Conservation (phyloP, 2,888 invertebrate species). For the Tenodera sinensis region DNA sequence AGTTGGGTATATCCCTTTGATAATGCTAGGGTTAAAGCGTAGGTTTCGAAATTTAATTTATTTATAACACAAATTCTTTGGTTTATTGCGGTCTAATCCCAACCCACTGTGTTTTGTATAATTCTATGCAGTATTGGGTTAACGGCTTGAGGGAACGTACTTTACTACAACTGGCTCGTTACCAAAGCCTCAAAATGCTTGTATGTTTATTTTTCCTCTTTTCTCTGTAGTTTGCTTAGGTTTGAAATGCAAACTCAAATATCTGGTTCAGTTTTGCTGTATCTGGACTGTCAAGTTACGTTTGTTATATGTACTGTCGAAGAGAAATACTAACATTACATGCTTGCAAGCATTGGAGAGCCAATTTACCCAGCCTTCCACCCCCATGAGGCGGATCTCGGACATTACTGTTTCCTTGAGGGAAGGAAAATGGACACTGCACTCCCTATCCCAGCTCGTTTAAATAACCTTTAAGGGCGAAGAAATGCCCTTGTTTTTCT, state of each 20-base stretch:
- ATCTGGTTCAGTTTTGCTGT: background rate
- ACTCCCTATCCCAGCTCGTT: slow-evolving; percentile 11
- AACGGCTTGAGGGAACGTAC: background rate
- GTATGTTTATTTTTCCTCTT: background rate
- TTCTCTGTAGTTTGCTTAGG: background rate
- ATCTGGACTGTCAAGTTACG: background rate
- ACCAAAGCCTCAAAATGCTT: background rate
- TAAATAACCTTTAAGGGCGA: slow-evolving; percentile 15
- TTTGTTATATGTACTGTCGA: background rate
- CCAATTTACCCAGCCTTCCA: background rate
- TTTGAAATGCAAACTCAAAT: background rate
- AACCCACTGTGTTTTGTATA: too few relatives aligned
- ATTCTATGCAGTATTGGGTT: too few relatives aligned
- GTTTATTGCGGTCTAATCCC: too few relatives aligned
- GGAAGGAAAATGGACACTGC: slow-evolving; percentile 1
- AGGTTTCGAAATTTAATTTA: too few relatives aligned
- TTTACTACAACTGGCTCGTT: background rate
- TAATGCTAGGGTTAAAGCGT: too few relatives aligned
- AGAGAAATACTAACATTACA: background rate
- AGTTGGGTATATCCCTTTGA: too few relatives aligned
- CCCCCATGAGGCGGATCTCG: background rate
- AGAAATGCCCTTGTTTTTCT: background rate
- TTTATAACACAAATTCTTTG: too few relatives aligned
- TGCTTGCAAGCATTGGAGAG: background rate
- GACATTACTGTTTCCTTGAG: slow-evolving; percentile 20